Evolutionary conservation across 1,140 invertebrate species (phyloP).

Genomic region (Zaprionus vittiger): DNA sequence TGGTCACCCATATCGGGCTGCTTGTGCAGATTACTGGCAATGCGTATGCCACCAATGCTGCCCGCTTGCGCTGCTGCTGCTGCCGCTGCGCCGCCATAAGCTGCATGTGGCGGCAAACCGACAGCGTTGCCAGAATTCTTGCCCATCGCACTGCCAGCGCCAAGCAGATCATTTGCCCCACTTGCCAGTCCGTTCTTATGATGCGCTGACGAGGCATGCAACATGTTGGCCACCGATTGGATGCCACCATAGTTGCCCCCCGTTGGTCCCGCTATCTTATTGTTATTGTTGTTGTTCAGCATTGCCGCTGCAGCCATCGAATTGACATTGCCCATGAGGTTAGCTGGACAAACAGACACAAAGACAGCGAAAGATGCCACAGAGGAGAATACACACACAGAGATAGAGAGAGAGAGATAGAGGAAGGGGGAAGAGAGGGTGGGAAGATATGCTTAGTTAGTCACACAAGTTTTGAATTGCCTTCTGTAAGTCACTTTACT

Average conservation of each 20-base stretch:
- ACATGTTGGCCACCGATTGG: conserved; percentile 25
- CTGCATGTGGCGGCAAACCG: conserved; percentile 33
- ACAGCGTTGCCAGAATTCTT: conserved; percentile 7
- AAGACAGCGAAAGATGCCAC: not conserved
- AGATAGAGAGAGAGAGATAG: not conserved
- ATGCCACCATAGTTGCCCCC: conserved; percentile 49
- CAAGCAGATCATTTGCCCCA: conserved; percentile 32
- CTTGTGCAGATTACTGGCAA: conserved; percentile 82
- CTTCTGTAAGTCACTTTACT: conserved; percentile 32
- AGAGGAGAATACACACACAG: not conserved
- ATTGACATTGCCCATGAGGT: conserved; percentile 60
- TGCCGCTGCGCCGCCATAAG: conserved; percentile 35
- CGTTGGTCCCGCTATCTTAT: conserved; percentile 53
- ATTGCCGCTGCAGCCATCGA: conserved; percentile 66
- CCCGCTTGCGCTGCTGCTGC: conserved; percentile 33
- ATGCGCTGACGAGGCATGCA: conserved; percentile 29
- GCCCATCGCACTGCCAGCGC: conserved; percentile 11
- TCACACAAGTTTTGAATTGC: conserved; percentile 18
- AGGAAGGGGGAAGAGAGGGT: not conserved
- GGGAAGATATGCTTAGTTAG: conserved; percentile 40
- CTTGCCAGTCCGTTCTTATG: conserved; percentile 68
- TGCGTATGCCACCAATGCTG: conserved; percentile 72
- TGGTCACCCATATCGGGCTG: conserved; percentile 69
- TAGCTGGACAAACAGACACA: conserved; percentile 42
- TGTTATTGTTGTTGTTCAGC: conserved; percentile 75